Conservation (phyloP, 2,888 invertebrate genomes). For the Autographa gamma region DNA sequence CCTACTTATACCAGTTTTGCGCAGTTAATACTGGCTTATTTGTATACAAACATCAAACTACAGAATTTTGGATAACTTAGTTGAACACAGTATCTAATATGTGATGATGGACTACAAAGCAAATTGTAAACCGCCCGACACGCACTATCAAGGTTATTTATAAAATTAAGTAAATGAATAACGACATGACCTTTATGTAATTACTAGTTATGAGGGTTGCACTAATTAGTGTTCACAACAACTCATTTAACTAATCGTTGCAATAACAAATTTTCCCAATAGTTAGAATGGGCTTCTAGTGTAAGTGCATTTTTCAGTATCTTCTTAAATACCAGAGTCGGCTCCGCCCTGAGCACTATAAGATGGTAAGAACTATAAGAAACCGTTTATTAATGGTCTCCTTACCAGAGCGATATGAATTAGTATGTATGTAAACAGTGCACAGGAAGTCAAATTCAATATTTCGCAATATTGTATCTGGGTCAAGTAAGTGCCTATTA, state of each 20-base stretch:
- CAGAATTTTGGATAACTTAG: neutral
- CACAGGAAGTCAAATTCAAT: conserved; percentile 58
- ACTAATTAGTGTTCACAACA: conserved; percentile 36
- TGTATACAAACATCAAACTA: conserved; percentile 3
- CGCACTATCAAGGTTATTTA: conserved; percentile 19
- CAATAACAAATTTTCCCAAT: conserved; percentile 16
- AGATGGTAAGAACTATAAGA: neutral
- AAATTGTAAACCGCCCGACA: conserved; percentile 12
- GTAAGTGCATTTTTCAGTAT: no score
- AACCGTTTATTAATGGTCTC: neutral
- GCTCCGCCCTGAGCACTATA: neutral
- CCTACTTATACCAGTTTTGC: conserved; percentile 30
- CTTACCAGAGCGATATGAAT: neutral
- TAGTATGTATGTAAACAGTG: conserved; percentile 39
- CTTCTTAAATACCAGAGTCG: neutral
- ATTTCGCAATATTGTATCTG: conserved; percentile 69
- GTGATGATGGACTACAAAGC: conserved; percentile 9
- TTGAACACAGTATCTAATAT: neutral
- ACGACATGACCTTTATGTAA: conserved; percentile 14
- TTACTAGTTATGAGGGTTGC: conserved; percentile 4
- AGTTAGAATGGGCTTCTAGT: neutral
- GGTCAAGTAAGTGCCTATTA: conserved; percentile 70
- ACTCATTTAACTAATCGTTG: conserved; percentile 39
- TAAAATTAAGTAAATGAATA: conserved; percentile 9
- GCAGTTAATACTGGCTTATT: conserved; percentile 9